These are phyloP conservation scores for Aurelia aurita complex sp. Pacific DNA, from an alignment of 30 jellyfish, hydroid and myxozoan genomes.

Conservation along the genomic window DNA sequence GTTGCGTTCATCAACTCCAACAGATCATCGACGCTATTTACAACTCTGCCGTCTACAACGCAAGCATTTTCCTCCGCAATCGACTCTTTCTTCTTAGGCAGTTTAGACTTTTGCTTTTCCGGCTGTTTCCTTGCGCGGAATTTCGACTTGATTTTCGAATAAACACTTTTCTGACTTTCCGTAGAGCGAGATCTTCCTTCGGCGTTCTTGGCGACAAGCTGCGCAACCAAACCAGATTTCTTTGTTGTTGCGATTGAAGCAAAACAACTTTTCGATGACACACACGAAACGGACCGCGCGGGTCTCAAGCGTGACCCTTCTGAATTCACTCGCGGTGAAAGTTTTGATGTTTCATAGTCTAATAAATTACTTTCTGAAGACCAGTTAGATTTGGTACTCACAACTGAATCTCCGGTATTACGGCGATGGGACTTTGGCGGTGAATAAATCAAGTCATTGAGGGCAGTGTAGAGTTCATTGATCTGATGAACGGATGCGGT, in stretches of 20 bases:
- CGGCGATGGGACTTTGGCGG: slow-evolving; percentile 32
- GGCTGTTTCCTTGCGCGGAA: slow-evolving; percentile 39
- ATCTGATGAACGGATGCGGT: slow-evolving; percentile 66
- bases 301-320: slow-evolving; percentile 40
- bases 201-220: slow-evolving; percentile 4
- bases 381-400: slow-evolving; percentile 25
- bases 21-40: slow-evolving; percentile 44
- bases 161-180: slow-evolving; percentile 16
- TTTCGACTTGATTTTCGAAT: slow-evolving; percentile 41
- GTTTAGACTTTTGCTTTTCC: slow-evolving; percentile 10
- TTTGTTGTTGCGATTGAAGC: slow-evolving; percentile 42
- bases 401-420: slow-evolving; percentile 9
- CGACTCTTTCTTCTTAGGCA: background rate
- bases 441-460: slow-evolving; percentile 46
- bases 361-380: slow-evolving; percentile 43
- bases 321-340: slow-evolving; percentile 35
- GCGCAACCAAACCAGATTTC: background rate
- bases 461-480: slow-evolving; percentile 50
- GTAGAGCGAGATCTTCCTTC: background rate
- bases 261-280: slow-evolving; percentile 62
- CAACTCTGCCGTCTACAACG: slow-evolving; percentile 8
- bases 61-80: slow-evolving; percentile 2
- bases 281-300: slow-evolving; percentile 53
- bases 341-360: background rate
- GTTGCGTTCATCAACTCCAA: slow-evolving; percentile 16